phyloP scores from a whole-genome alignment of 2,797 vertebrate genomes.

The Sebastes minor region DNA sequence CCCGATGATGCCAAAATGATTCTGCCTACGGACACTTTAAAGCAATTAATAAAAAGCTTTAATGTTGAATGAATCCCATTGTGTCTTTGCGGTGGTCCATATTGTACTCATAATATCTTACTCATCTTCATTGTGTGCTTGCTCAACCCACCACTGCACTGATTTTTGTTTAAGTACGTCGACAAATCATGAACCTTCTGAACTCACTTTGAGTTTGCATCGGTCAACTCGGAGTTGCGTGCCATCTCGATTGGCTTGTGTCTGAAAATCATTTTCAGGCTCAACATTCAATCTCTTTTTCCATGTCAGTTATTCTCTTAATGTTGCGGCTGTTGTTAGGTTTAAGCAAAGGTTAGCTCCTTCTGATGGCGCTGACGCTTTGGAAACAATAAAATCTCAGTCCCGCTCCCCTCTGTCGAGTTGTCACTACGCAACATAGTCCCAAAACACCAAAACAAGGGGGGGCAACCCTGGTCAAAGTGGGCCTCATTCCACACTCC shows the following conservation, averaged over 20 bases:
- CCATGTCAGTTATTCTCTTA: conserved; percentile 52
- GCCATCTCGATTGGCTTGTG: conserved; percentile 25
- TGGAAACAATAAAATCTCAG: conserved; percentile 75
- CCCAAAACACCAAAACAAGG: conserved; percentile 78
- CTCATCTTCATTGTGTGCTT: conserved; percentile 56
- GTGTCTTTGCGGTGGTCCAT: conserved; percentile 42
- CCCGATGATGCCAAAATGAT: too few relatives aligned
- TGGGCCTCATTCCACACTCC: conserved; percentile 57
- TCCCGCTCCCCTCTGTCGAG: conserved; percentile 37
- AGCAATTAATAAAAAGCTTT: conserved; percentile 27
- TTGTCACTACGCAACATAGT: conserved; percentile 78
- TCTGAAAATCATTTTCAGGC: conserved; percentile 48
- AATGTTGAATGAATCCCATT: conserved; percentile 44
- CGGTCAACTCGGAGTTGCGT: conserved; percentile 21
- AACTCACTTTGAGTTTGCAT: conserved; percentile 38
- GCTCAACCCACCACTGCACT: conserved; percentile 22
- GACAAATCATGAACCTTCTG: conserved; percentile 39
- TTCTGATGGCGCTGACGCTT: conserved; percentile 62
- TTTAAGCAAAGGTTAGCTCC: conserved; percentile 52
- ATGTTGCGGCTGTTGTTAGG: conserved; percentile 50
- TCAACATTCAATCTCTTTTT: conserved; percentile 46
- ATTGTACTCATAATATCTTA: conserved; percentile 51
- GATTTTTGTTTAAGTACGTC: conserved; percentile 24
- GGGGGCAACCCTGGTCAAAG: conserved; percentile 66
- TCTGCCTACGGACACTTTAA: too few relatives aligned